Conservation (phyloP, 1,140 invertebrate genomes). For the Leptestheria dahalacensis region DNA sequence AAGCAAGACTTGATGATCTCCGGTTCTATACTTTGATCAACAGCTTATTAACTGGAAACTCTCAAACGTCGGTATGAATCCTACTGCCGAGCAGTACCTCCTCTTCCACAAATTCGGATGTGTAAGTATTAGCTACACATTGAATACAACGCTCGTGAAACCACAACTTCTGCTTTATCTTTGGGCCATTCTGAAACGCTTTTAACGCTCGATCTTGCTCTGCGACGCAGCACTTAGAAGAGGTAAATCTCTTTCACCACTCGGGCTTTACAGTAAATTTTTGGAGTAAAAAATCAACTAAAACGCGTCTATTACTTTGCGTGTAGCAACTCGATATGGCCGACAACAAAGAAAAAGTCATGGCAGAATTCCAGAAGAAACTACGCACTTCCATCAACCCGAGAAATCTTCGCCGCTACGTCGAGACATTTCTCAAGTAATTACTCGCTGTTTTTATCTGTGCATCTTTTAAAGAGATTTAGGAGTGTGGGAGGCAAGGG, state of each 20-base stretch:
- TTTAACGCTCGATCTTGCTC: too few relatives aligned
- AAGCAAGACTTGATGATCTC: too few relatives aligned
- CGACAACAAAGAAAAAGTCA: conserved; percentile 45
- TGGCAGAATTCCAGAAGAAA: conserved; percentile 58
- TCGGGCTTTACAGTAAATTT: too few relatives aligned
- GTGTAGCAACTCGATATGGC: conserved; percentile 39
- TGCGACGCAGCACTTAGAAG: not conserved
- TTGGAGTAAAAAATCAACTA: too few relatives aligned
- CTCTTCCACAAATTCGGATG: conserved; percentile 81
- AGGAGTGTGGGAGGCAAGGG: too few relatives aligned
- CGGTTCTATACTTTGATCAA: not conserved
- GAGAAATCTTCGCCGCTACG: conserved; percentile 66
- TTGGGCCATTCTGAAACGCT: not conserved
- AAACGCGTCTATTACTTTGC: conserved; percentile 8
- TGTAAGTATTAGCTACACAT: conserved; percentile 43
- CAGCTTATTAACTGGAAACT: conserved; percentile 58
- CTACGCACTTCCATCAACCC: conserved; percentile 60
- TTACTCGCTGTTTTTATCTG: conserved; percentile 25
- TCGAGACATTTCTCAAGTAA: conserved; percentile 67
- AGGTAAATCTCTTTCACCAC: not conserved
- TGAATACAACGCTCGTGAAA: not conserved
- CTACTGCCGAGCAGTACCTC: conserved; percentile 65
- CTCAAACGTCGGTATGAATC: conserved; percentile 40
- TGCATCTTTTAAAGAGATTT: too few relatives aligned
- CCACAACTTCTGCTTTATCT: not conserved